Evolutionary conservation across 2,888 invertebrate genomes (phyloP), one percentile per base, ranked within the genome.

Genomic region (Hypena proboscidalis): DNA sequence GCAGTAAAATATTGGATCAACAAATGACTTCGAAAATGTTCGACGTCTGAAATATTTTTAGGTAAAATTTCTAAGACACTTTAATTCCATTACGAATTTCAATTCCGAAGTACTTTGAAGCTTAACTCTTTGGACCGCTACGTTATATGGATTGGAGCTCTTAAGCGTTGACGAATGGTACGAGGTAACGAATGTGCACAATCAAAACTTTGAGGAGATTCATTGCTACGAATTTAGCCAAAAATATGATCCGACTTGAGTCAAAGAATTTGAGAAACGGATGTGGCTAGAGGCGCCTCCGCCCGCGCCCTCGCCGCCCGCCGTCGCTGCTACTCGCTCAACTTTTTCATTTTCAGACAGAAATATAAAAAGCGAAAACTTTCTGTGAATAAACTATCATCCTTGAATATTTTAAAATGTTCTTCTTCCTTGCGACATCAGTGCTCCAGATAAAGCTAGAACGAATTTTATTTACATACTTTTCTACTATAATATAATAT

Each of bases 191-290:
- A 85, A 88, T 87, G 84, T 83, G 81, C 81, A 83, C 81, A 85
- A 86, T 88, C 85, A 86, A 84, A 88, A 88, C 85, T 87, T 88
- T 70, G 79, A 67, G 78, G 77, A 87, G 85, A 86, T 86, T 86
- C 82, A 87, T 85, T 78, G 82, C 82, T 76, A 68, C 75, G 79
- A 82, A 83, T 82, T 81, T 78, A 67, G 67, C 69, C 73, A 75
- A 82, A 86, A 84, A 83, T 82, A 83, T 83, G 79, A 80, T 80
- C 74, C 74, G 58, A 70, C 58, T 67, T 62, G 71, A 74, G 69
- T 71, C 67, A 73, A 77, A 74, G 76, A 76, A 70, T 76, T 77
- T 72, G 62, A 67, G 65, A 64, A n/a, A 70, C 67, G 71, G 69
- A 69, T 70, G 65, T 65, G 61, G 58, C 73, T 70, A 55, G 52